These are phyloP conservation scores for Zelostemma sp. DNA, from an alignment of 1,140 invertebrate genomes.

Conservation along the genomic window DNA sequence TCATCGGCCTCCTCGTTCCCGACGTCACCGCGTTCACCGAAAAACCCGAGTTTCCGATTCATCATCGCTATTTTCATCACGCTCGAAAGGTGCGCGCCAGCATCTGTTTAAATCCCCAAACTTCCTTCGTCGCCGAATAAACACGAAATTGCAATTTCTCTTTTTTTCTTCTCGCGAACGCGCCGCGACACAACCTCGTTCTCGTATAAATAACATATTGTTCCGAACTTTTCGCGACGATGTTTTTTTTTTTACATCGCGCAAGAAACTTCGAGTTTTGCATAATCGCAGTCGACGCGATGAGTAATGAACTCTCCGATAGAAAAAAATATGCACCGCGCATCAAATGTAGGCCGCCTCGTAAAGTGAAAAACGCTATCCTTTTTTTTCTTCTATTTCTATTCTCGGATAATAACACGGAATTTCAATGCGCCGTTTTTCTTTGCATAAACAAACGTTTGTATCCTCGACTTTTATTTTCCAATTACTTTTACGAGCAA, in stretches of 20 bases:
- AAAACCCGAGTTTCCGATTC: slow-evolving; percentile 12
- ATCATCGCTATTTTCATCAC: slow-evolving; percentile 7
- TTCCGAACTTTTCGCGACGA: slow-evolving; percentile 17
- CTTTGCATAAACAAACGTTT: too few species aligned
- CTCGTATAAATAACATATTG: slow-evolving; percentile 58
- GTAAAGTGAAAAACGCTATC: slow-evolving; percentile 3
- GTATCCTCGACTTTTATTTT: too few species aligned
- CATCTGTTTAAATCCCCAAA: slow-evolving; percentile 8
- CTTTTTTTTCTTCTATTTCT: slow-evolving; percentile 23
- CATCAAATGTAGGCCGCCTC: neutral
- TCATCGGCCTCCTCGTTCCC: slow-evolving; percentile 42
- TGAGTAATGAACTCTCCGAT: slow-evolving; percentile 1
- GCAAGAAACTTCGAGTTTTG: slow-evolving; percentile 2
- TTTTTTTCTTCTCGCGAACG: slow-evolving; percentile 17
- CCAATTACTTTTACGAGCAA: too few species aligned
- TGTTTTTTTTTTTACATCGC: neutral
- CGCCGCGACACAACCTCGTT: slow-evolving; percentile 46
- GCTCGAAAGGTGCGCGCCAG: slow-evolving; percentile 6
- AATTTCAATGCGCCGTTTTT: slow-evolving; percentile 13
- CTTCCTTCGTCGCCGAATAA: neutral
- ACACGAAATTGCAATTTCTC: slow-evolving; percentile 1
- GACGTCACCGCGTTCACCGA: neutral
- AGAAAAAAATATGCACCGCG: neutral
- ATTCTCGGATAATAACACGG: slow-evolving; percentile 13
- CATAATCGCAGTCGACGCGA: neutral